Evolutionary conservation across 2,113 vertebrate genomes (phyloP).

Genomic region (Pogona vitticeps): DNA sequence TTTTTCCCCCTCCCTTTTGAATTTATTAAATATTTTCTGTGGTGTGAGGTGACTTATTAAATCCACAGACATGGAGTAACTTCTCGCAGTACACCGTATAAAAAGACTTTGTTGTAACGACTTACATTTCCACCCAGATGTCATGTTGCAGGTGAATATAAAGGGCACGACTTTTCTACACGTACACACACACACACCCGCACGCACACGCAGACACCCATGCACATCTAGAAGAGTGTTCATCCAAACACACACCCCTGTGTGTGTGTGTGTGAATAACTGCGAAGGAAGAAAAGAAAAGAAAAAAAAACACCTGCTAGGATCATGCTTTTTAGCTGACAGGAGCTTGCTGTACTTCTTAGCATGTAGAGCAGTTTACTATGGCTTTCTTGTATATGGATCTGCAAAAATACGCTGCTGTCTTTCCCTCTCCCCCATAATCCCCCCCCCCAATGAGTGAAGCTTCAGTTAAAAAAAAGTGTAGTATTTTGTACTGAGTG

Average conservation of each 20-base stretch:
- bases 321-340: constrained; percentile 75
- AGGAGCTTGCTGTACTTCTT: constrained; percentile 79
- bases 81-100: constrained; percentile 77
- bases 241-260: constrained; percentile 25
- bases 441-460: constrained; percentile 35
- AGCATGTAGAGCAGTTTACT: constrained; percentile 79
- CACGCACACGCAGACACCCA: background rate
- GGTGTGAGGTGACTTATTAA: constrained; percentile 86
- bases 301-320: constrained; percentile 69
- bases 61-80: constrained; percentile 84
- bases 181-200: constrained; percentile 58
- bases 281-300: too few species aligned
- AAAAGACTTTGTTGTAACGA: constrained; percentile 75
- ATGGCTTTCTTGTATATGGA: constrained; percentile 77
- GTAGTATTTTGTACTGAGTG: constrained; percentile 73
- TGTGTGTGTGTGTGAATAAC: constrained; percentile 32
- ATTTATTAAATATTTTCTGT: constrained; percentile 85
- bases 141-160: constrained; percentile 80
- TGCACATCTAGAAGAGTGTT: background rate
- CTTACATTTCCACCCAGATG: constrained; percentile 78
- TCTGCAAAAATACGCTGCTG: constrained; percentile 64
- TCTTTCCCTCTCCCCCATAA: constrained; percentile 24
- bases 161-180: constrained; percentile 80
- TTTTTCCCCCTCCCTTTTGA: constrained; percentile 53
- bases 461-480: constrained; percentile 68